Conservation (phyloP, 2,113 vertebrate genomes). For the Calyptomena viridis region DNA sequence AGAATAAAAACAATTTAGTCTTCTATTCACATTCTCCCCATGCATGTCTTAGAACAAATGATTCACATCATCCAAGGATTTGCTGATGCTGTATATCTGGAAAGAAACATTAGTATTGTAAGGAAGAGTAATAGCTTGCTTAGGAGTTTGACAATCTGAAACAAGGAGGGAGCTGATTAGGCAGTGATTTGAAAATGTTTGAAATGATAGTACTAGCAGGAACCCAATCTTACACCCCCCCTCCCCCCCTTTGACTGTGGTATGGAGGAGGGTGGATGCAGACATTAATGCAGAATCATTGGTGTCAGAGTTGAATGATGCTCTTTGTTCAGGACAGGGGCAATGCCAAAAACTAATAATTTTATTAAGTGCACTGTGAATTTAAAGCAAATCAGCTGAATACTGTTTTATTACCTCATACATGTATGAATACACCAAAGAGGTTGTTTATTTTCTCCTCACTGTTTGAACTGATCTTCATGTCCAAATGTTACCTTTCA, state of each 20-base stretch:
- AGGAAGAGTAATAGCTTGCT: conserved; percentile 45
- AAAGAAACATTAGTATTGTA: conserved; percentile 16
- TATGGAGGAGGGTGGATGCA: neutral
- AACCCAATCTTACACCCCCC: neutral
- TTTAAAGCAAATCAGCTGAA: neutral
- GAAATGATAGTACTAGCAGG: neutral
- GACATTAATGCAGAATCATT: neutral
- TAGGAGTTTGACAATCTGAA: conserved; percentile 33
- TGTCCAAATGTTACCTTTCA: neutral
- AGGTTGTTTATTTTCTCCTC: neutral
- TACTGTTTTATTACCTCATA: neutral
- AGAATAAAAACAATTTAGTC: neutral
- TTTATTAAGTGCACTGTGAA: neutral
- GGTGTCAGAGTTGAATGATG: neutral
- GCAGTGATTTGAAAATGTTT: conserved; percentile 6
- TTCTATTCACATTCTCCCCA: neutral
- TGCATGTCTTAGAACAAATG: conserved; percentile 9
- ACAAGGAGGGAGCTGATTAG: conserved; percentile 18
- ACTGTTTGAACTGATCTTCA: neutral
- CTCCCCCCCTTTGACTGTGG: neutral
- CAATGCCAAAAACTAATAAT: neutral
- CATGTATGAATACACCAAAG: neutral
- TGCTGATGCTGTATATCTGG: conserved; percentile 26
- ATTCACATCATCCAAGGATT: conserved; percentile 13
- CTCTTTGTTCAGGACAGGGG: neutral